Base-by-base conservation (phyloP, 35 echinoderm and acorn worm species). In the Diadema setosum region DNA sequence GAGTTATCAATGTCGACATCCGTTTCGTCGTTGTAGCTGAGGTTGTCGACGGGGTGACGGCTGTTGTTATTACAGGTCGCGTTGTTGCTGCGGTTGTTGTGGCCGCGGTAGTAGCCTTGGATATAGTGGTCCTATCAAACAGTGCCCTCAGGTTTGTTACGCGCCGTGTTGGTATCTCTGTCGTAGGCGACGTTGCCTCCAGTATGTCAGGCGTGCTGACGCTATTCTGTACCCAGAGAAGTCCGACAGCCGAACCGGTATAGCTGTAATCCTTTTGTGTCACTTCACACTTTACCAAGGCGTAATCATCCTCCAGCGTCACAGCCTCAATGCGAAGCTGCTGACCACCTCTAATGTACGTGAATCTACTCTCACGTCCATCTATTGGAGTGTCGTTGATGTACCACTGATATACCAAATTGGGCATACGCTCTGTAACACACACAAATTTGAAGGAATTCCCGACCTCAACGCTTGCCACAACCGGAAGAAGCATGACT, bases 341-440 rank as follows among this genome's bases (percentile, higher is more conserved):
- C 44, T 90, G 88, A 24, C 88, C 88, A 5, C 56, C 57, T 0
- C 44, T 45, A 35, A 83, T 63, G 23, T 83, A 45, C 25, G 61
- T 60, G 57, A 45, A 21, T 29, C 61, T 18, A 7, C n/a, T 18
- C 41, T 84, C 45, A 2, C 35, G 61, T 16, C 78, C 93, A 25
- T 86, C 89, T 37, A 95, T 84, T 16, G 31, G 37, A 2, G 57
- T 49, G 73, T 86, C 85, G 70, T 91, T 90, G 42, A 95, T 57
- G 45, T 81, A 91, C 93, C 93, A 95, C 4, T 30, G 84, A 45
- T 91, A 95, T 0, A 17, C 55, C 33, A 95, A 25, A 9, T 83
- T 32, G 5, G 93, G 93, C 1, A 95, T 48, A 30, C 70, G 49
- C 64, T 95, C 93, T 7, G 83, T 60, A 25, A 91, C 65, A 42